Evolutionary conservation across 2,113 vertebrate species (phyloP).

Genomic region (Capreolus pygargus): DNA sequence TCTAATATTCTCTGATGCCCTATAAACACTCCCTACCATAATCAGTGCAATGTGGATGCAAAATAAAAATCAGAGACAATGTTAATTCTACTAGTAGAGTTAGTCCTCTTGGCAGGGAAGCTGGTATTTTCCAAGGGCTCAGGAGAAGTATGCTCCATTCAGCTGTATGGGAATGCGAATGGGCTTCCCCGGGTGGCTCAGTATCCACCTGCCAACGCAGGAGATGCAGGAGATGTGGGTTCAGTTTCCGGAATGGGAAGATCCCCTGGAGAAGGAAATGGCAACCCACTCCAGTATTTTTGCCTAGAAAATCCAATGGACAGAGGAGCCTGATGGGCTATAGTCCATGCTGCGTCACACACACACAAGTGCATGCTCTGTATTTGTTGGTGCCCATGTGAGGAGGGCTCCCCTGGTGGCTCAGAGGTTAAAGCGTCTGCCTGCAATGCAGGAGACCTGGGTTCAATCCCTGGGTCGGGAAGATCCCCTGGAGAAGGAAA

Average conservation of each 20-base stretch:
- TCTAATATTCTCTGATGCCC: not conserved
- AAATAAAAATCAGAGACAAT: not conserved
- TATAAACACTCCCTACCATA: not conserved
- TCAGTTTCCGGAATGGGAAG: not conserved
- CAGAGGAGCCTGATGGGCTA: too few relatives aligned
- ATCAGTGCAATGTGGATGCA: not conserved
- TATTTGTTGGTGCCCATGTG: too few relatives aligned
- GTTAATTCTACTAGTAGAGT: not conserved
- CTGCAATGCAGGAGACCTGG: not conserved
- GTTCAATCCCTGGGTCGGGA: accelerated
- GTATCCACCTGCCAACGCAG: not conserved
- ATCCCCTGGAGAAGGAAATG: not conserved
- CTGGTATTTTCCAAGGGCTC: not conserved
- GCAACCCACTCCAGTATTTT: not conserved
- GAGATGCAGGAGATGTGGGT: not conserved
- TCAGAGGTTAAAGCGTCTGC: too few relatives aligned
- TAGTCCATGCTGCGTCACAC: too few relatives aligned
- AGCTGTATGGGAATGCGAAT: too few relatives aligned
- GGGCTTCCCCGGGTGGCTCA: accelerated
- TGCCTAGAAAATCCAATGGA: too few relatives aligned
- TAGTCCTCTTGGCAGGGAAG: not conserved
- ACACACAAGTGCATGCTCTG: too few relatives aligned
- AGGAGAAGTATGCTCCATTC: not conserved
- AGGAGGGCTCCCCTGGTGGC: too few relatives aligned
- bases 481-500: not conserved